phyloP scores from a whole-genome alignment of 2,113 vertebrate species.

The Leucoraja erinaceus region DNA sequence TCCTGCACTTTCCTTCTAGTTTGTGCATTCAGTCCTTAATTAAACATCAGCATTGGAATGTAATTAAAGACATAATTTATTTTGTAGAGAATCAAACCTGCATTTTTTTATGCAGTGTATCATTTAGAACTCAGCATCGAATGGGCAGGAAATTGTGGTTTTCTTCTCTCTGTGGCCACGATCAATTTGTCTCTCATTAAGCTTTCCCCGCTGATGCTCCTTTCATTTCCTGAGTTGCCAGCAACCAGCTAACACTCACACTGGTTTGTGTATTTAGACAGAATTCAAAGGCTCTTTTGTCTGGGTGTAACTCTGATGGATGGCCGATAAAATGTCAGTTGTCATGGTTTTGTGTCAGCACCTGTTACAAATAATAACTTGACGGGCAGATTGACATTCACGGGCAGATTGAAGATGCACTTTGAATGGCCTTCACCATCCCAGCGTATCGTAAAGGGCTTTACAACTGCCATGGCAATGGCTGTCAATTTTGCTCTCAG shows the following conservation, averaged over 20 bases:
- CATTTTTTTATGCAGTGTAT: neutral
- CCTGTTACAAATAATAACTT: neutral
- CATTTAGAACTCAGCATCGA: neutral
- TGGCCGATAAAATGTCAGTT: neutral
- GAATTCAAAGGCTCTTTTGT: neutral
- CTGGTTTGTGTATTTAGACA: constrained; percentile 17
- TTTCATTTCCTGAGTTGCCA: neutral
- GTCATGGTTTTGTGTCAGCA: neutral
- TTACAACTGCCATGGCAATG: neutral
- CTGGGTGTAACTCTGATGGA: neutral
- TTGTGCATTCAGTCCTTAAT: neutral
- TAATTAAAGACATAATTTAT: neutral
- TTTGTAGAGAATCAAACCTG: neutral
- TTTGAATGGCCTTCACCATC: neutral
- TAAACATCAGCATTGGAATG: neutral
- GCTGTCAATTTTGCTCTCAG: neutral
- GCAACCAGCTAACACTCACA: neutral
- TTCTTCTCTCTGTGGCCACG: neutral
- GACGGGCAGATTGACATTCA: neutral
- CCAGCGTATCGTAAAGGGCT: neutral
- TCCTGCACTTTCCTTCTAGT: too few species aligned
- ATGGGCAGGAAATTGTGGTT: constrained; percentile 5
- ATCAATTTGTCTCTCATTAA: neutral
- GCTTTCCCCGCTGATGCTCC: neutral
- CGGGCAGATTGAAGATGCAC: neutral